Conservation (phyloP, 2,888 invertebrate genomes). For the Tuta absoluta region DNA sequence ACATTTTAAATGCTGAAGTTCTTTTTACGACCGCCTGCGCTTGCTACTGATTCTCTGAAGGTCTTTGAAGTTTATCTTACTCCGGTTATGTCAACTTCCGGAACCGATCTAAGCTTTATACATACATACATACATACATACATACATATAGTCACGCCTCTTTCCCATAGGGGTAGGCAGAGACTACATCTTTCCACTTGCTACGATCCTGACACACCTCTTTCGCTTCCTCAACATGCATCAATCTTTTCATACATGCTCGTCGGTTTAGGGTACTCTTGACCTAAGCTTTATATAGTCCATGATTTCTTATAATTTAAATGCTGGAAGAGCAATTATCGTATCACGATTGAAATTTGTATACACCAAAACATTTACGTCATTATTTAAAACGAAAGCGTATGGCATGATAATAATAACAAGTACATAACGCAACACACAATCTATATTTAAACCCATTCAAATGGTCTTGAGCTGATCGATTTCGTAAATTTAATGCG, state of each 20-base stretch:
- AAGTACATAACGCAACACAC: conserved; percentile 23
- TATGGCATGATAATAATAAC: background rate
- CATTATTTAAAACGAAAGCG: background rate
- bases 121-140: too few species aligned
- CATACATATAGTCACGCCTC: too few species aligned
- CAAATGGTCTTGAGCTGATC: conserved; percentile 41
- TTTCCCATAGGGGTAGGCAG: too few species aligned
- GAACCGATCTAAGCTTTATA: background rate
- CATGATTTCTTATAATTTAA: too few species aligned
- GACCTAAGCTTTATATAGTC: too few species aligned
- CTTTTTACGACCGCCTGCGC: conserved; percentile 38
- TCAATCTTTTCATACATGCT: too few species aligned
- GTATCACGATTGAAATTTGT: background rate
- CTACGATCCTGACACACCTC: too few species aligned
- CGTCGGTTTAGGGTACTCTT: too few species aligned
- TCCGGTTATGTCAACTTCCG: conserved; percentile 5
- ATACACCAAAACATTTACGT: background rate
- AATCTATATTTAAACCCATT: conserved; percentile 49
- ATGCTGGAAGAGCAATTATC: too few species aligned
- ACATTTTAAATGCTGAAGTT: conserved; percentile 66
- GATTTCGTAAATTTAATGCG: conserved; percentile 34
- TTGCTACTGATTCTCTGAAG: conserved; percentile 31
- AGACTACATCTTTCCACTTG: too few species aligned
- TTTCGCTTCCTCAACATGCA: too few species aligned
- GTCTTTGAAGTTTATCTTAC: conserved; percentile 10